Conservation (phyloP, 2,888 invertebrate genomes). For the Caenorhabditis panamensis region DNA sequence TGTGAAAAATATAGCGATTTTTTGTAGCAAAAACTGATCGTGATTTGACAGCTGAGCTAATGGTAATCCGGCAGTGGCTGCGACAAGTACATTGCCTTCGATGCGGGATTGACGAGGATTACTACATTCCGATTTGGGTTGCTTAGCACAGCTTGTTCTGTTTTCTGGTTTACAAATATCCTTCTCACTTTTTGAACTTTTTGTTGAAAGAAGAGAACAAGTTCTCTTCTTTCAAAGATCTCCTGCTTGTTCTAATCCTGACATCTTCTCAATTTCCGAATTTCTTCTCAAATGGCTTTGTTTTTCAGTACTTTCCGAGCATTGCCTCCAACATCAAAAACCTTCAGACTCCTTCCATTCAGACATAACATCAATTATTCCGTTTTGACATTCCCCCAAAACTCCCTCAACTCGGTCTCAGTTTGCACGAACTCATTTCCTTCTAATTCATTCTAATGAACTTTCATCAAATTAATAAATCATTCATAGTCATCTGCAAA, state of each 20-base stretch:
- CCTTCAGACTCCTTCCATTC: neutral
- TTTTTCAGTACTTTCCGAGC: neutral
- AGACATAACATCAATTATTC: neutral
- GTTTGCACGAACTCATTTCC: conserved; percentile 23
- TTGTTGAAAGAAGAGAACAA: too few relatives aligned
- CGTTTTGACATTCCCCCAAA: conserved; percentile 21
- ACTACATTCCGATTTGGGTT: too few relatives aligned
- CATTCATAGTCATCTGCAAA: neutral
- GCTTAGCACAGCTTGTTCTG: too few relatives aligned
- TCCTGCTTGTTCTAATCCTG: neutral
- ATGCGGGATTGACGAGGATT: too few relatives aligned
- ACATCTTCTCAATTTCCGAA: neutral
- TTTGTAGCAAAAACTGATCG: neutral
- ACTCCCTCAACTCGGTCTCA: too few relatives aligned
- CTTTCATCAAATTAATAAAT: neutral
- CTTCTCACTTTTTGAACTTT: too few relatives aligned
- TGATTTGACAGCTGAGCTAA: neutral
- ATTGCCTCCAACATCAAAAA: neutral
- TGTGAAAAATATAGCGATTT: neutral
- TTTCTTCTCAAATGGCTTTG: neutral
- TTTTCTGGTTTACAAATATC: too few relatives aligned
- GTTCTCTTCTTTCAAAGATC: too few relatives aligned
- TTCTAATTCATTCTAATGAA: neutral
- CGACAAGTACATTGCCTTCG: too few relatives aligned
- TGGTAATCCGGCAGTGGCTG: too few relatives aligned